Evolutionary conservation across 2,888 invertebrate genomes (phyloP).

Genomic region (Molorchus minor): DNA sequence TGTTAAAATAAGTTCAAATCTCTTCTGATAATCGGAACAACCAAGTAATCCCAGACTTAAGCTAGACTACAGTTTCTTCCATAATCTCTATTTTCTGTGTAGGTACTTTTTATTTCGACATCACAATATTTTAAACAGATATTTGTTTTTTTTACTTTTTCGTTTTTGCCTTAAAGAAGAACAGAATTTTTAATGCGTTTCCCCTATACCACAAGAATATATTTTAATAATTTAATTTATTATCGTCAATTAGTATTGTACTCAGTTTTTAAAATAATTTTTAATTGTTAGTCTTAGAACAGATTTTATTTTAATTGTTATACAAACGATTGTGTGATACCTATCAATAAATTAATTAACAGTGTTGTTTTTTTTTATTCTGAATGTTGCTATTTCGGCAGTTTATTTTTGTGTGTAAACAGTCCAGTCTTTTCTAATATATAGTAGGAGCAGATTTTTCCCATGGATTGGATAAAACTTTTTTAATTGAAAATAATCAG

Average conservation of each 20-base stretch:
- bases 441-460: no score
- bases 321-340: constrained; percentile 37
- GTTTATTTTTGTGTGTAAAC: constrained; percentile 27
- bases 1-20: no score
- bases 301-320: constrained; percentile 39
- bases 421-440: constrained; percentile 29
- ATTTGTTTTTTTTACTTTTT: constrained; percentile 9
- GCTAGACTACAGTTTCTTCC: background rate
- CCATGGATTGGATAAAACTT: no score
- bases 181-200: constrained; percentile 8
- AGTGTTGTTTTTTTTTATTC: constrained; percentile 16
- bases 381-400: constrained; percentile 26
- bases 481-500: no score
- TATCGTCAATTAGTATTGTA: constrained; percentile 27
- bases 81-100: constrained; percentile 4
- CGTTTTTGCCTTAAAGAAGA: constrained; percentile 21
- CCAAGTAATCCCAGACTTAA: no score
- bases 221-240: constrained; percentile 38
- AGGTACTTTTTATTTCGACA: constrained; percentile 29
- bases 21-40: no score
- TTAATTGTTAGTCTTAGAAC: constrained; percentile 34
- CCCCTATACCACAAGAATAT: constrained; percentile 13
- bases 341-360: constrained; percentile 31
- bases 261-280: constrained; percentile 32
- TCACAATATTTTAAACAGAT: constrained; percentile 33